Evolutionary conservation across 2,888 invertebrate species (phyloP).

Genomic region (Sicus ferrugineus): DNA sequence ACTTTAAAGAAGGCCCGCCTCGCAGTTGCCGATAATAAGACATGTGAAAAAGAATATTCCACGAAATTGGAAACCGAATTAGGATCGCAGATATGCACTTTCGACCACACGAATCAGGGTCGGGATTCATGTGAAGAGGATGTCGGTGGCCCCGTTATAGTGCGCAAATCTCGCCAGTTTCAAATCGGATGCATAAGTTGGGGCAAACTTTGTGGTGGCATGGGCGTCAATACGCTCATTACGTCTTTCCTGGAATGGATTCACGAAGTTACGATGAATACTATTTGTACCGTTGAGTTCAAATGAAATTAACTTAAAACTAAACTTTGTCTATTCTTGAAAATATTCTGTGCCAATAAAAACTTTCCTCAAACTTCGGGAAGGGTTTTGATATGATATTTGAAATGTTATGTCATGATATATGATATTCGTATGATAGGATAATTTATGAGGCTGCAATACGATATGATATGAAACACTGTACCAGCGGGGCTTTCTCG

Average conservation of each 20-base stretch:
- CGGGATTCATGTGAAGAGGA: constrained; percentile 67
- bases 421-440: too few species aligned
- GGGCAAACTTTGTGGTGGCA: constrained; percentile 67
- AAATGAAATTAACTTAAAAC: too few species aligned
- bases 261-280: not conserved
- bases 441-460: too few species aligned
- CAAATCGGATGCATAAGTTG: constrained; percentile 68
- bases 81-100: constrained; percentile 51
- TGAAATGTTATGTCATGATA: too few species aligned
- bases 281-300: not conserved
- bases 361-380: too few species aligned
- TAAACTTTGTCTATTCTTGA: too few species aligned
- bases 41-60: constrained; percentile 46
- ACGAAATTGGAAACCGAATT: constrained; percentile 29
- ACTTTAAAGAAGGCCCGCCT: constrained; percentile 66
- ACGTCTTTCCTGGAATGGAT: not conserved
- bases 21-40: constrained; percentile 51
- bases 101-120: constrained; percentile 49
- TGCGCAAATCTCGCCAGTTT: constrained; percentile 62
- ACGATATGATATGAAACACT: too few species aligned
- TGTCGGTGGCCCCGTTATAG: constrained; percentile 68
- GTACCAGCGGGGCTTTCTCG: too few species aligned
- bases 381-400: too few species aligned
- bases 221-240: constrained; percentile 69
- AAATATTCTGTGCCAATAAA: too few species aligned